Base-by-base conservation (phyloP, 1,140 invertebrate species). In the Solen grandis region DNA sequence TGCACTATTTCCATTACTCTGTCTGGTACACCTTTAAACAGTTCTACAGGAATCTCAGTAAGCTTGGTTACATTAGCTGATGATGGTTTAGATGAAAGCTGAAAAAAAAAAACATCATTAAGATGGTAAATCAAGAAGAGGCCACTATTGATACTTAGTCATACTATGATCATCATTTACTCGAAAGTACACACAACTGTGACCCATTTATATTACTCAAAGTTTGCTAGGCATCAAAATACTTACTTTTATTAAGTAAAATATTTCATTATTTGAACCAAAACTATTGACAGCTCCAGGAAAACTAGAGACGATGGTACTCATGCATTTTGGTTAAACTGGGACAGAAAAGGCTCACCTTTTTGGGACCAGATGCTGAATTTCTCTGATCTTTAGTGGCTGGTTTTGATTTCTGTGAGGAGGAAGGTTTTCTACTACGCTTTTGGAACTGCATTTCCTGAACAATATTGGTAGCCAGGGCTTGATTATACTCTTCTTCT, bases 401-500 rank as follows among this genome's bases (percentile, higher is more conserved):
- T 5, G 68, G n/a, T 35, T 81, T 81, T 2, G 66, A 59, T 72
- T 77, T 76, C 19, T 60, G 55, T 36, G 60, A 59, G 0, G 46
- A 25, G 8, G 76, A 66, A 29, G 55, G 5, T 41, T 78, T 69
- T 50, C 35, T 36, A 35, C 63, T 73, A 27, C 63, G 29, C 81
- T 84, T 81, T 72, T 88, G 86, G 35, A 83, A 63, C 13, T 90
- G 46, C 66, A 92, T 76, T 70, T 92, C 91, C 55, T 87, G 83
- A 0, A 91, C 89, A 82, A 93, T 88, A 66, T 93, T 92, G 13
- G 84, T 76, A 25, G 92, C 91, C 16, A 92, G 70, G 2, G 91
- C 91, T 69, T 88, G 75, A 57, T 89, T 83, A 73, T 90, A 91
- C 68, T 92, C 91, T 72, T 92, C 92, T 76, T 92, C 90, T 33